Percentiles rank a stretch among this genome's conserved stretches.
Conservation (phyloP, 2,113 vertebrate genomes). For the Vidua chalybeata region DNA sequence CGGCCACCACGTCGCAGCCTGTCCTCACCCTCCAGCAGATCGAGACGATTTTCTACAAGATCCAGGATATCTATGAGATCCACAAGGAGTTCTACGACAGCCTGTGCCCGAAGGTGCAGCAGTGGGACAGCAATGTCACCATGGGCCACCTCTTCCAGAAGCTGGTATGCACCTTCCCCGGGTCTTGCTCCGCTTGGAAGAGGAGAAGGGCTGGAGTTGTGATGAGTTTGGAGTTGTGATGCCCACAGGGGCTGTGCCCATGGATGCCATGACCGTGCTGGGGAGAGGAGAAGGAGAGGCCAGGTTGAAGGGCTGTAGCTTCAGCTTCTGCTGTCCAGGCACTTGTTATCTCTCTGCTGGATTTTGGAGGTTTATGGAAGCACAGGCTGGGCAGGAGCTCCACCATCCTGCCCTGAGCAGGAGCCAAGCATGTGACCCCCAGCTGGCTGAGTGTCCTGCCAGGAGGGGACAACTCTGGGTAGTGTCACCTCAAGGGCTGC, state of each 20-base stretch:
- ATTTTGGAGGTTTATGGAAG: not conserved
- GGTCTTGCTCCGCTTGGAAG: not conserved
- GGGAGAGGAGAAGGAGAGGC: not conserved
- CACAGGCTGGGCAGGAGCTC: not conserved
- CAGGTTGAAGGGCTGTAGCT: not conserved
- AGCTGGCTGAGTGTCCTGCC: not conserved
- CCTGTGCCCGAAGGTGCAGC: constrained; percentile 91
- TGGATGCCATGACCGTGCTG: not conserved
- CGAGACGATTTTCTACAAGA: constrained; percentile 97
- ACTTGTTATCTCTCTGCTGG: not conserved
- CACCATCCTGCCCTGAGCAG: not conserved
- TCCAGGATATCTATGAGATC: constrained; percentile 96
- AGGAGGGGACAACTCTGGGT: not conserved
- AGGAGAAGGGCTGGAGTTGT: not conserved
- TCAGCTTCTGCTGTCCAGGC: not conserved
- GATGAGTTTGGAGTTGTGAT: not conserved
- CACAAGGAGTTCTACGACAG: constrained; percentile 96
- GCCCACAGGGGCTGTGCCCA: not conserved
- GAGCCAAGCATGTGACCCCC: not conserved
- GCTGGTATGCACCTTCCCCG: constrained; percentile 79
- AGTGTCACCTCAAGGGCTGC: not conserved
- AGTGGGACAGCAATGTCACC: constrained; percentile 93
- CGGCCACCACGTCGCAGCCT: constrained; percentile 94
- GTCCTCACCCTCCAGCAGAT: constrained; percentile 95
- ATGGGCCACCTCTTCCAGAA: constrained; percentile 98